Base-by-base conservation (phyloP, 2,797 vertebrate species). In the Kryptolebias ocellatus region DNA sequence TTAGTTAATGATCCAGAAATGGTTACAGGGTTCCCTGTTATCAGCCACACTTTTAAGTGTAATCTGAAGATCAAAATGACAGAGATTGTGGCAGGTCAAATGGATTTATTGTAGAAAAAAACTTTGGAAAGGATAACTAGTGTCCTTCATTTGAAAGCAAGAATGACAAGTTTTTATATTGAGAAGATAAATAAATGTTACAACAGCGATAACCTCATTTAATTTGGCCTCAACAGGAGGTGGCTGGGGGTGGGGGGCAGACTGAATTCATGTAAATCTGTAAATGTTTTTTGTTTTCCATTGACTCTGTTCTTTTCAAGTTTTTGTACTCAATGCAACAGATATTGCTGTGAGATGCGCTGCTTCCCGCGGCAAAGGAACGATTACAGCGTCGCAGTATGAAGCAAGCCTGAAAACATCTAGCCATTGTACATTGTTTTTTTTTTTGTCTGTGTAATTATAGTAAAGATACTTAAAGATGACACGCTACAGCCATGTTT, bases 381-480 rank as follows among this genome's bases (percentile, higher is more conserved):
- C 61, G 64, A 74, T 70, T 59, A 72, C 75, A 70, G 83, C 70
- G 45, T 66, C 53, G 64, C 70, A 52, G 68, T 75, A 74, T 86
- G 87, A 86, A 81, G 84, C 72, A 65, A 68, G 76, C 79, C 85
- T 69, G 77, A 84, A 37, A 77, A 82, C 83, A 84, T 90, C 79
- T 74, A 87, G 83, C 72, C 85, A 60, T 89, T 94, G 92, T 94
- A 93, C 82, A 90, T 92, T 91, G 89, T 89, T 87, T 89, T 92
- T 91, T 88, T 89, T 87, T 89, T 87, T 89, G 84, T 92, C 90
- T 93, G 87, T 92, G 91, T 90, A 93, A 87, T 87, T 93, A 90
- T 89, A 94, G 93, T 95, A 94, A 94, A 93, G 84, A 87, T 84
- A 85, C 89, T 84, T 86, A 82, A 91, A 88, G 80, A 82, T 59